phyloP scores from a whole-genome alignment of 2,888 invertebrate genomes.

The Thereva nobilitata region DNA sequence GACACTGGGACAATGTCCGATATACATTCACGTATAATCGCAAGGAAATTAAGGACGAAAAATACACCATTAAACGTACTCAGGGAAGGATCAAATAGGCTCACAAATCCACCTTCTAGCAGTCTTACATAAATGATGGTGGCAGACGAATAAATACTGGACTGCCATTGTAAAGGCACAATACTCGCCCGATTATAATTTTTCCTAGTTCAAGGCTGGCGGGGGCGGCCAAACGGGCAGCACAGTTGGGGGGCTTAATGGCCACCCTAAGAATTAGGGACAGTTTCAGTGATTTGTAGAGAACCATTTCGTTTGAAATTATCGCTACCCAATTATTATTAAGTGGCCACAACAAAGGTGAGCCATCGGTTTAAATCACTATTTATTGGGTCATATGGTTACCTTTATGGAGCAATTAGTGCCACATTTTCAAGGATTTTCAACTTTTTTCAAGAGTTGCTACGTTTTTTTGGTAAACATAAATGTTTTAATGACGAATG shows the following conservation, averaged over 20 bases:
- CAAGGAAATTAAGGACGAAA: slow-evolving; percentile 8
- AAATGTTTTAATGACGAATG: too few species aligned
- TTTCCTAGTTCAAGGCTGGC: background rate
- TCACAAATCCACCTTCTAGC: slow-evolving; percentile 11
- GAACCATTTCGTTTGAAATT: slow-evolving; percentile 20
- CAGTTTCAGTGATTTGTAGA: slow-evolving; percentile 39
- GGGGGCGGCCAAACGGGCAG: background rate
- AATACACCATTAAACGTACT: slow-evolving; percentile 4
- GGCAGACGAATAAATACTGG: background rate
- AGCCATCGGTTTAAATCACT: slow-evolving; percentile 10
- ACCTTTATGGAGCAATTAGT: slow-evolving; percentile 12
- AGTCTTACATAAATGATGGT: background rate
- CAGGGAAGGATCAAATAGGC: slow-evolving; percentile 7
- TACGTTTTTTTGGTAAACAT: too few species aligned
- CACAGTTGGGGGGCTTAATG: background rate
- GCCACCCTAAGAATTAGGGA: slow-evolving; percentile 32
- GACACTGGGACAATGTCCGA: slow-evolving; percentile 2
- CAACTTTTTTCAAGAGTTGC: too few species aligned
- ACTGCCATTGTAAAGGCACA: background rate
- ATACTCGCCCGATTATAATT: background rate
- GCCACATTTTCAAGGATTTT: background rate
- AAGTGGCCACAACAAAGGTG: slow-evolving; percentile 23
- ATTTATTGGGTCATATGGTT: slow-evolving; percentile 18
- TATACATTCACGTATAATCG: background rate
- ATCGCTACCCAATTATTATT: slow-evolving; percentile 20